phyloP scores from a whole-genome alignment of 64 coral and sea anemone genomes.

The Catalaphyllia jardinei region DNA sequence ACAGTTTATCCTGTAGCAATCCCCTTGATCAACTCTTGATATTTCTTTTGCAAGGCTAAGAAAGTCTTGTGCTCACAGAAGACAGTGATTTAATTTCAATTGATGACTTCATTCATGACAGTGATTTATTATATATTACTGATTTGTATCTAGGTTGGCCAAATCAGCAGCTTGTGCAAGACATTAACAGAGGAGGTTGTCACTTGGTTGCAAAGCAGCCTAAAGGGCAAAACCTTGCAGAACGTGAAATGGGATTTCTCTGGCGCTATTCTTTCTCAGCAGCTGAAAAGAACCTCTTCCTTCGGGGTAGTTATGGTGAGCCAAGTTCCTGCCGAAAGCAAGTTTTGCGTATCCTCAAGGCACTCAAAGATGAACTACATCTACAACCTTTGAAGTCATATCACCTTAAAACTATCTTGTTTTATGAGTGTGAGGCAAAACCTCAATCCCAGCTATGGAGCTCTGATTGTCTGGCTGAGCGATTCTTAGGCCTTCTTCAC shows the following conservation, averaged over 20 bases:
- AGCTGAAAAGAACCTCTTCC: conserved; percentile 53
- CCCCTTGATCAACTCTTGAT: background rate
- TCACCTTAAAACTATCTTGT: conserved; percentile 68
- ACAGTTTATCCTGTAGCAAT: background rate
- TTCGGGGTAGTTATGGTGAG: background rate
- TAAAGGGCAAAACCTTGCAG: background rate
- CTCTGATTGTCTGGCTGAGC: background rate
- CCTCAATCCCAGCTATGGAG: background rate
- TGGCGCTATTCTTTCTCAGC: conserved; percentile 55
- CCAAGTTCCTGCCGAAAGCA: conserved; percentile 26
- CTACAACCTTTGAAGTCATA: conserved; percentile 61
- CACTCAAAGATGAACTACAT: conserved; percentile 6
- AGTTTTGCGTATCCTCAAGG: conserved; percentile 52
- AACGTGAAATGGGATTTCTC: background rate
- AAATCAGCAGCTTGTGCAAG: background rate
- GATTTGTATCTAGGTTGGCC: conserved; percentile 53
- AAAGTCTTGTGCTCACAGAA: background rate
- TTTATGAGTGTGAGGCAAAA: conserved; percentile 42
- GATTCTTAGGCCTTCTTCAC: background rate
- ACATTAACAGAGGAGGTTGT: conserved; percentile 30
- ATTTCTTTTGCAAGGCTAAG: background rate
- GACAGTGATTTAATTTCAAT: no score
- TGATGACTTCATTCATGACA: background rate
- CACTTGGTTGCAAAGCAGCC: conserved; percentile 54
- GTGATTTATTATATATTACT: background rate